Percentiles rank a stretch among this genome's conserved stretches.
Conservation (phyloP, 2,113 vertebrate genomes). For the Clarias macrocephalus region DNA sequence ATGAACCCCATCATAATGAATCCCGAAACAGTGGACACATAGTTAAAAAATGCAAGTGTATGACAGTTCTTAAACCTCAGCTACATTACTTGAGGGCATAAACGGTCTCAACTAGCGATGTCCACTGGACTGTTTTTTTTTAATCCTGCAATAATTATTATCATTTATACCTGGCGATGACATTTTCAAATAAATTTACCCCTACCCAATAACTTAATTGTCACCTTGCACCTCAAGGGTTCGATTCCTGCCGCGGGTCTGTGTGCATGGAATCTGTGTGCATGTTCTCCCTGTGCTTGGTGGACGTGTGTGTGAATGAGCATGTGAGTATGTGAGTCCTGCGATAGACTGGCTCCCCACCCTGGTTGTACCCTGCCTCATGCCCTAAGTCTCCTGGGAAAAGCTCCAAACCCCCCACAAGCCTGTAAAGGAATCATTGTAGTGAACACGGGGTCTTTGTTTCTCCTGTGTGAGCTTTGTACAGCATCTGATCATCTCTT, state of each 20-base stretch:
- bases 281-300: no score
- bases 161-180: not conserved
- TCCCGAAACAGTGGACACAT: not conserved
- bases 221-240: no score
- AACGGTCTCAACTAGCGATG: not conserved
- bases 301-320: no score
- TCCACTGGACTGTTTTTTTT: not conserved
- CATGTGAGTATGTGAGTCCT: no score
- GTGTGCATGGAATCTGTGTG: no score
- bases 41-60: not conserved
- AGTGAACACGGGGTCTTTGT: not conserved
- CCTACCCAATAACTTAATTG: not conserved
- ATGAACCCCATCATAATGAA: not conserved
- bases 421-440: not conserved
- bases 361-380: no score
- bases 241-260: no score
- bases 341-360: no score
- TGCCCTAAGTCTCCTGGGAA: no score
- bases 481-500: not conserved
- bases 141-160: not conserved
- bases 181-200: not conserved
- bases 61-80: not conserved
- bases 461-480: not conserved
- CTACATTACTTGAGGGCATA: not conserved
- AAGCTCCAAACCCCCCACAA: no score